phyloP scores from a whole-genome alignment of 2,113 vertebrate species.

The Psilopogon haemacephalus region DNA sequence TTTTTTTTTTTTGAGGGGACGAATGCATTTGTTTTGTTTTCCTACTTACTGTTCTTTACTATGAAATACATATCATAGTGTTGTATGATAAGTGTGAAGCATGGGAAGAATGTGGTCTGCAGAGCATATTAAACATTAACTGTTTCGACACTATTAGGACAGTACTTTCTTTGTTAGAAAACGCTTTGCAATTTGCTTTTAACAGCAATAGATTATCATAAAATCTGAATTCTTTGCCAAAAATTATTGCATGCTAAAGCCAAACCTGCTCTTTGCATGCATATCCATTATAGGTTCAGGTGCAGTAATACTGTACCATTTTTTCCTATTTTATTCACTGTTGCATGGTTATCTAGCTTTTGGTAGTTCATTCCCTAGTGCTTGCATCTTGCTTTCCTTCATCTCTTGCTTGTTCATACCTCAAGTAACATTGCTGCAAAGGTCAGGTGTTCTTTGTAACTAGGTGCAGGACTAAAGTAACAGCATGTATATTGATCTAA shows the following conservation, averaged over 20 bases:
- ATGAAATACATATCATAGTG: neutral
- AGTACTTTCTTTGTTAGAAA: neutral
- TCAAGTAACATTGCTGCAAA: neutral
- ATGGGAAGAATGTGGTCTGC: neutral
- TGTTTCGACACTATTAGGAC: neutral
- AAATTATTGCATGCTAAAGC: neutral
- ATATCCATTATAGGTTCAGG: neutral
- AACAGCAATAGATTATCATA: neutral
- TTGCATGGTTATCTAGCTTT: neutral
- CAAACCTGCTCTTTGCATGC: neutral
- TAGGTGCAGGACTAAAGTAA: neutral
- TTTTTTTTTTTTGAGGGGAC: neutral
- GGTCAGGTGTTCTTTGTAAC: neutral
- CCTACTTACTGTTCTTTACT: neutral
- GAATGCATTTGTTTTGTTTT: neutral
- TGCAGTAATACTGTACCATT: neutral
- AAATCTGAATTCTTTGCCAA: neutral
- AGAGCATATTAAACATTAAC: neutral
- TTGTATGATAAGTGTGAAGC: neutral
- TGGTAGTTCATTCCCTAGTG: neutral
- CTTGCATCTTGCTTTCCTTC: neutral
- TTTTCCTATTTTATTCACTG: neutral
- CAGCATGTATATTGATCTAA: neutral
- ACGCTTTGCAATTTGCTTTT: neutral
- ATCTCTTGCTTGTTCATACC: neutral